Evolutionary conservation across 2,113 vertebrate genomes (phyloP), one percentile per base, ranked within the genome.

Genomic region (Menura novaehollandiae): DNA sequence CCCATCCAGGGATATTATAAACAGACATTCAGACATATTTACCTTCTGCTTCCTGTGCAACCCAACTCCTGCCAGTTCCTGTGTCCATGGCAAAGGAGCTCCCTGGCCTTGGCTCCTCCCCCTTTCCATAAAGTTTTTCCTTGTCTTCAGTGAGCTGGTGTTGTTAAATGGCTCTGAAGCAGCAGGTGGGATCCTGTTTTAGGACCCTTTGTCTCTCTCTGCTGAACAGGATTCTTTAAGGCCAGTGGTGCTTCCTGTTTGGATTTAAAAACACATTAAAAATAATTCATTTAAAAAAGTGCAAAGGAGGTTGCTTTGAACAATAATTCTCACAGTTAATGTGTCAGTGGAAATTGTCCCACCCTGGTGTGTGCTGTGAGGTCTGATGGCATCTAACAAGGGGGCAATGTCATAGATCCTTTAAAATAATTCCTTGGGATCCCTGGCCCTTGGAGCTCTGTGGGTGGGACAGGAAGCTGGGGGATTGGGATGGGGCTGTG

Each of bases 31-130:
- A 90, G 93, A 37, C 83, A 13, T 76, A 93, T 90, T 94, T 93
- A 88, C 95, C 95, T 94, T 88, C 95, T 97, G 95, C 88, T 96
- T 93, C 93, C 95, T 90, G 74, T 74, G 91, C 95, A 94, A 47
- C 72, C 85, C 79, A 88, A 47, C 15, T 71, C 88, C 88, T 89
- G 78, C 88, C 82, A 66, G 75, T n/a, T 88, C 49, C 66, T 30
- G 55, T 74, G 71, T 71, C 89, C 20, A 1, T 76, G 78, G 82
- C 85, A 26, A 28, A 66, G 78, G 41, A 74, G 82, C 85, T 83
- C 74, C 77, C 58, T 17, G 18, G 59, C 62, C 69, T 41, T 1
- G 0, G 7, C 55, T 49, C 83, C 62, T 52, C 73, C 51, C 64
- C 6, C 5, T 72, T 72, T 74, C 21, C 55, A 3, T 63, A 13